phyloP scores from a whole-genome alignment of 1,140 invertebrate genomes.

The Dermatophagoides farinae region DNA sequence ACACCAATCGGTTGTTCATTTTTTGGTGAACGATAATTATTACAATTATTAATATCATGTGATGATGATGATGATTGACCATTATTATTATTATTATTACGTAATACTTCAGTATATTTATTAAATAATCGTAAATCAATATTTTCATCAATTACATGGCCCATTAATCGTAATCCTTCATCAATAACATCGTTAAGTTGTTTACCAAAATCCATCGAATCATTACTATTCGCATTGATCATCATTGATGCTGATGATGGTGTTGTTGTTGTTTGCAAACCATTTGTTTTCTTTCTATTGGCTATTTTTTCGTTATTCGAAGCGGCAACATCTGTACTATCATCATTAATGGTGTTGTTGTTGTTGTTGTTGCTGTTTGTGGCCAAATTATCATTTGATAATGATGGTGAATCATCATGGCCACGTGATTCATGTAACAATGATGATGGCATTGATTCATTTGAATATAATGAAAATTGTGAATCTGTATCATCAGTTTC shows the following conservation, averaged over 20 bases:
- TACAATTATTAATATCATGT: too few species aligned
- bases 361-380: background rate
- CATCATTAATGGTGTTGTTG: too few species aligned
- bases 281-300: background rate
- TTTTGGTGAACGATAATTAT: background rate
- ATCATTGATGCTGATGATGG: background rate
- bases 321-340: background rate
- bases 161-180: slow-evolving; percentile 24
- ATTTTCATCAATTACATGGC: slow-evolving; percentile 14
- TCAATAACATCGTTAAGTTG: slow-evolving; percentile 26
- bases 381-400: background rate
- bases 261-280: slow-evolving; percentile 7
- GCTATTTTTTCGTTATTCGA: too few species aligned
- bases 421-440: background rate
- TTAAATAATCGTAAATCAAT: slow-evolving; percentile 4
- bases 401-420: background rate
- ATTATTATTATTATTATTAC: background rate
- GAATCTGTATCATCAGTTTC: slow-evolving; percentile 16
- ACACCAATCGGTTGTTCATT: background rate
- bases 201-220: slow-evolving; percentile 19
- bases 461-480: slow-evolving; percentile 21
- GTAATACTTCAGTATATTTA: slow-evolving; percentile 2
- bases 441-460: slow-evolving; percentile 6
- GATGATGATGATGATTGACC: background rate
- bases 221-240: slow-evolving; percentile 20